Percentiles rank a stretch among this genome's conserved stretches.
Evolutionary conservation across 2,797 vertebrate species (phyloP).

Genomic region (Aulostomus chinensis): DNA sequence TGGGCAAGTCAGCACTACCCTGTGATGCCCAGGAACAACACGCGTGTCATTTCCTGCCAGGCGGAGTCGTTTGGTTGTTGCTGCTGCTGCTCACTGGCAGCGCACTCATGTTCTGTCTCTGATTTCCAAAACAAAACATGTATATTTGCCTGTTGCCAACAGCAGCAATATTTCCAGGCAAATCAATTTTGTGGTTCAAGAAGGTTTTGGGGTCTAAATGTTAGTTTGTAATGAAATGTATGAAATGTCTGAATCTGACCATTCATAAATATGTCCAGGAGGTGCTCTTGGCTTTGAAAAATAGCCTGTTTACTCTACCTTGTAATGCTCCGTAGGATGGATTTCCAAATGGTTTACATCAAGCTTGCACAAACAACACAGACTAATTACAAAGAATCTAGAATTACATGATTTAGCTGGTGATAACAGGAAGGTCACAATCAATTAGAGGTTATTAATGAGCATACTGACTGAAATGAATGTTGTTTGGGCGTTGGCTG

Average conservation of each 20-base stretch:
- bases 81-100: conserved; percentile 67
- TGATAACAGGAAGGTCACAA: conserved; percentile 79
- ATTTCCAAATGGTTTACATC: conserved; percentile 77
- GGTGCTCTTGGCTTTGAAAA: conserved; percentile 70
- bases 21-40: conserved; percentile 72
- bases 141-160: conserved; percentile 78
- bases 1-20: conserved; percentile 66
- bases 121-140: conserved; percentile 72
- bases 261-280: conserved; percentile 68
- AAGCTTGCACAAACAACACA: conserved; percentile 69
- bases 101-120: conserved; percentile 64
- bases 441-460: conserved; percentile 78
- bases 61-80: conserved; percentile 67
- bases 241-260: conserved; percentile 61
- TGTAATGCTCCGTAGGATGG: conserved; percentile 59
- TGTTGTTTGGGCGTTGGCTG: conserved; percentile 52
- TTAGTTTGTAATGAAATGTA: conserved; percentile 61
- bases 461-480: conserved; percentile 66
- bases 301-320: conserved; percentile 73
- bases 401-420: conserved; percentile 74
- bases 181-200: conserved; percentile 65
- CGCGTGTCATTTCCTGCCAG: conserved; percentile 78
- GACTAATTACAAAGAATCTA: conserved; percentile 77
- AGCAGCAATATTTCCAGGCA: conserved; percentile 70
- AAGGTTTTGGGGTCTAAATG: conserved; percentile 50